Percentiles rank a stretch among this genome's conserved stretches.
Conservation (phyloP, 2,888 invertebrate species). For the Rhimphoctona megacephalus region DNA sequence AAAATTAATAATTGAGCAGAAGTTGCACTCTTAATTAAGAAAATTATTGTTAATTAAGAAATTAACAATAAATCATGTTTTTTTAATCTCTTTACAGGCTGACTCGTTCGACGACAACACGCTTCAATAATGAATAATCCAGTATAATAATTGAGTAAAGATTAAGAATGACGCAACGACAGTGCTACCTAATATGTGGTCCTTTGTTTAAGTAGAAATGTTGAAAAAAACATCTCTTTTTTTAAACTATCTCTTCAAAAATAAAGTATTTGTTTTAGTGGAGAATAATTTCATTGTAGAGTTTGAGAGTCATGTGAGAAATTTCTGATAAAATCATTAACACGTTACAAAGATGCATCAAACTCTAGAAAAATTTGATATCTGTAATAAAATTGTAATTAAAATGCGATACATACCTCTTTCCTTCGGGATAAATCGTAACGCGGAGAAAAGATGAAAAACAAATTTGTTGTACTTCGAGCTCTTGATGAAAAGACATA, state of each 20-base stretch:
- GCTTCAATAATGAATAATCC: conserved; percentile 54
- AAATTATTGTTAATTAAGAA: too few species aligned
- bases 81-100: conserved; percentile 32
- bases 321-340: conserved; percentile 14
- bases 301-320: too few species aligned
- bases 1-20: conserved; percentile 6
- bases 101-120: conserved; percentile 47
- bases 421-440: conserved; percentile 1
- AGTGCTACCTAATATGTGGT: conserved; percentile 28
- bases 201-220: not conserved
- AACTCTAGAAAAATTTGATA: not conserved
- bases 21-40: too few species aligned
- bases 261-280: not conserved
- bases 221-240: not conserved
- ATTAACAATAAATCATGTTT: not conserved
- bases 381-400: conserved; percentile 35
- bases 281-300: not conserved
- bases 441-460: not conserved
- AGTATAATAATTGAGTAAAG: conserved; percentile 26
- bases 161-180: conserved; percentile 34
- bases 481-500: not conserved
- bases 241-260: not conserved
- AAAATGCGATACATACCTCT: conserved; percentile 6
- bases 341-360: conserved; percentile 15
- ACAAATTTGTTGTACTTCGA: not conserved